Conservation (phyloP, 2,113 vertebrate species). For the Eudyptes chrysolophus region DNA sequence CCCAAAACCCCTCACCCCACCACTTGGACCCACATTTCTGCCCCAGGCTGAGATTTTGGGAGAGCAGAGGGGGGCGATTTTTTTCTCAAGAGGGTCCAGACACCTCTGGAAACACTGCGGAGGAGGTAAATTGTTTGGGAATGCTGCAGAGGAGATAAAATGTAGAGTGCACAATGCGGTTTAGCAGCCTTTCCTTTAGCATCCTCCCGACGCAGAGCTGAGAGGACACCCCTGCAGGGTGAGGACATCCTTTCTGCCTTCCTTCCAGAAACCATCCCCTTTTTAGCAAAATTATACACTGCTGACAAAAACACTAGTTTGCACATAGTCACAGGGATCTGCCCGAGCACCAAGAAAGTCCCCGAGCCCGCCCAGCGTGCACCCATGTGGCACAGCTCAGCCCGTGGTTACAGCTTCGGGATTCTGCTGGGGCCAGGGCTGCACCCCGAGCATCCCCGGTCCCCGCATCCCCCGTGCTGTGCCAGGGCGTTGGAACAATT, state of each 20-base stretch:
- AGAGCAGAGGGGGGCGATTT: background rate
- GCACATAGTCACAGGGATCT: background rate
- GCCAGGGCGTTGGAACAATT: background rate
- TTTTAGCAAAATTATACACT: background rate
- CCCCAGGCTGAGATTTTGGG: background rate
- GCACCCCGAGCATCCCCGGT: fast-evolving
- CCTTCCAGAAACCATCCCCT: background rate
- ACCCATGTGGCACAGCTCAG: background rate
- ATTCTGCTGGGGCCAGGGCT: background rate
- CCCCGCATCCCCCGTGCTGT: background rate
- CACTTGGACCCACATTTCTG: background rate
- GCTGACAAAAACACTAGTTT: background rate
- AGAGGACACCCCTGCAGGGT: background rate
- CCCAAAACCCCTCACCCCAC: background rate
- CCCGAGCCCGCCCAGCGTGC: fast-evolving
- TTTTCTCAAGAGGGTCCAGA: background rate
- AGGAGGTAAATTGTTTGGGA: background rate
- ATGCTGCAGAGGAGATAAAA: background rate
- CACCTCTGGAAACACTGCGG: background rate
- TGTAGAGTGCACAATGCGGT: background rate
- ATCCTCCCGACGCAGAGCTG: fast-evolving
- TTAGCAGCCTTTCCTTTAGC: background rate
- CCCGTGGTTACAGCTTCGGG: fast-evolving
- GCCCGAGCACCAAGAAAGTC: background rate
- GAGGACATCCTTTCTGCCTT: background rate